Evolutionary conservation across 2,888 invertebrate species (phyloP).

Genomic region (Lasioglossum figueresi): DNA sequence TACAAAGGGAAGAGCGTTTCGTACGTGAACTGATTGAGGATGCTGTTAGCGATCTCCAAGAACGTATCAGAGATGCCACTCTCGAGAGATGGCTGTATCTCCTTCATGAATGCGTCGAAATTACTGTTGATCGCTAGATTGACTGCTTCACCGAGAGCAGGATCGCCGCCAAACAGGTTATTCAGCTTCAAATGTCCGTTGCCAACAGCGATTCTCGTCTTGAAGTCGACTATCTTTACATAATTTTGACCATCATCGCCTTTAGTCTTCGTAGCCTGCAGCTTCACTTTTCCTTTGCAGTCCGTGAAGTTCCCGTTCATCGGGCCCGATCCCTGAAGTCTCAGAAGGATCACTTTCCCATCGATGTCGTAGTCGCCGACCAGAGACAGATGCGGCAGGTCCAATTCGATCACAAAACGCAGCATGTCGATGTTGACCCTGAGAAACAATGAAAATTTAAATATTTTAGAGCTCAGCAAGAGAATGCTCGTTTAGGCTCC

Average conservation of each 20-base stretch:
- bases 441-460: slow-evolving; percentile 61
- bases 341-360: slow-evolving; percentile 85
- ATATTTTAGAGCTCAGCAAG: neutral
- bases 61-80: slow-evolving; percentile 85
- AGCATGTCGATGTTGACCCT: slow-evolving; percentile 86
- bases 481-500: no score
- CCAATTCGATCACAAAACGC: slow-evolving; percentile 84
- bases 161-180: slow-evolving; percentile 89
- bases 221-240: slow-evolving; percentile 85
- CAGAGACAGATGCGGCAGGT: slow-evolving; percentile 85
- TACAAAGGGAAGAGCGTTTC: slow-evolving; percentile 85
- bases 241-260: slow-evolving; percentile 84
- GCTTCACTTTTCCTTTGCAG: slow-evolving; percentile 84
- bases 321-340: slow-evolving; percentile 86
- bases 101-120: slow-evolving; percentile 85
- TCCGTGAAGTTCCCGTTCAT: slow-evolving; percentile 87
- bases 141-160: slow-evolving; percentile 86
- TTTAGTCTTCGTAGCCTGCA: slow-evolving; percentile 81
- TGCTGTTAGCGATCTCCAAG: slow-evolving; percentile 85
- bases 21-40: slow-evolving; percentile 85
- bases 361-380: slow-evolving; percentile 87
- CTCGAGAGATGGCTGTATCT: slow-evolving; percentile 86
- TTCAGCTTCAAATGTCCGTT: slow-evolving; percentile 87
- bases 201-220: slow-evolving; percentile 85
- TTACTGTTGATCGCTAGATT: slow-evolving; percentile 87